Evolutionary conservation across 2,888 invertebrate species (phyloP), one percentile per base, ranked within the genome.

Genomic region (Trilocha varians): DNA sequence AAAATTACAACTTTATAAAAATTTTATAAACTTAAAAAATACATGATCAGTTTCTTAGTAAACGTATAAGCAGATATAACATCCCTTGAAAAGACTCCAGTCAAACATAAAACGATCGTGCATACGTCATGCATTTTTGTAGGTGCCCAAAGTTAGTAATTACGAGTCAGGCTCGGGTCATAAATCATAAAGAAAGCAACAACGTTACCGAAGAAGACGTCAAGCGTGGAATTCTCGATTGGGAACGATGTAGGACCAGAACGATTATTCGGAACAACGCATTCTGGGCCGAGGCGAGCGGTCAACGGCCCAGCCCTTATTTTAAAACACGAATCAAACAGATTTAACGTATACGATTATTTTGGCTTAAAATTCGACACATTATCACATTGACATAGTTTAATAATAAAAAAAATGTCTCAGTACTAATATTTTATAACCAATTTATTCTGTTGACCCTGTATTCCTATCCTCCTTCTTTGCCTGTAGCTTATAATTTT

Each of bases 171-270:
- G 53, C 57, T 54, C 45, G 39, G 42, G 45, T 66, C 69, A 69
- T 79, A 78, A 80, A 80, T 80, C 74, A 82, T 75, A 75, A 73
- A 69, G 74, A 78, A 79, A 79, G 73, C 70, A 71, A 62, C 59
- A 59, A 54, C 55, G 61, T 65, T 65, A 66, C 68, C 66, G 65
- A 82, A 71, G 76, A 78, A 78, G 80, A 77, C 65, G 71, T 82
- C 77, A 74, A 62, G 69, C 67, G 67, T 71, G 78, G 72, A 80
- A 78, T 82, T 75, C 69, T 66, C 68, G 65, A 80, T 77, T 70
- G 73, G 64, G 67, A 66, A 72, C 74, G 71, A 75, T 76, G 72
- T 65, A 74, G 77, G 71, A 65, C 66, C 72, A 73, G 62, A 57
- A 62, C 61, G 55, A 63, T 67, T 63, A 69, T 70, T 71, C 67